Evolutionary conservation across 2,113 vertebrate genomes (phyloP).

Genomic region (Parus major): DNA sequence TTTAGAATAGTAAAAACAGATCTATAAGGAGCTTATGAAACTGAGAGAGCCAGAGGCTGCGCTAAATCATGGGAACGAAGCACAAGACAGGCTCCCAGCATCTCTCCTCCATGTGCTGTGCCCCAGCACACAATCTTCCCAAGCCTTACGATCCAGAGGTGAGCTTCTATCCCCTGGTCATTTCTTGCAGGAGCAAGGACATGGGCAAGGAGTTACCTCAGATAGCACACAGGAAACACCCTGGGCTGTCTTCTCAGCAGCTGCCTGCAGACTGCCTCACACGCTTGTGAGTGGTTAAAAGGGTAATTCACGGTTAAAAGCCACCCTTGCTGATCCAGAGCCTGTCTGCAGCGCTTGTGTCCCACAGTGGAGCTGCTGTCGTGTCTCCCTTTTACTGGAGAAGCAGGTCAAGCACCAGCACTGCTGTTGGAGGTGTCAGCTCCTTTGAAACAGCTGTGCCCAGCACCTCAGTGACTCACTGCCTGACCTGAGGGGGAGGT

Average conservation of each 20-base stretch:
- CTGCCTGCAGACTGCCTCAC: background rate
- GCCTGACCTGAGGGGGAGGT: conserved; percentile 50
- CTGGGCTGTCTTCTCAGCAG: background rate
- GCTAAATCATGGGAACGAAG: background rate
- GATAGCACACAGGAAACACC: background rate
- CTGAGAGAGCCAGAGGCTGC: background rate
- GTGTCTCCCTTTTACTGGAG: background rate
- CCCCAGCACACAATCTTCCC: background rate
- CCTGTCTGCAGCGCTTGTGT: background rate
- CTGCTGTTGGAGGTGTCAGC: background rate
- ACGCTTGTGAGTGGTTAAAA: accelerated
- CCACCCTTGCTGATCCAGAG: background rate
- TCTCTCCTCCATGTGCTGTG: background rate
- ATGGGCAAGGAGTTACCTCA: background rate
- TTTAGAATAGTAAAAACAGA: conserved; percentile 5
- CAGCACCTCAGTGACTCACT: background rate
- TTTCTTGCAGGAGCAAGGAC: background rate
- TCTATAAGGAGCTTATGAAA: background rate
- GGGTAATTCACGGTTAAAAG: background rate
- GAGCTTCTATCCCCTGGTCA: background rate
- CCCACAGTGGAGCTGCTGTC: background rate
- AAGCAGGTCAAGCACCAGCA: background rate
- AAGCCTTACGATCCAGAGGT: background rate
- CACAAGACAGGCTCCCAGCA: background rate
- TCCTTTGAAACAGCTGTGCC: conserved; percentile 52